Percentiles rank a stretch among this genome's conserved stretches.
These are phyloP conservation scores for Porites lutea DNA, from an alignment of 64 coral and sea anemone genomes.

Conservation along the genomic window DNA sequence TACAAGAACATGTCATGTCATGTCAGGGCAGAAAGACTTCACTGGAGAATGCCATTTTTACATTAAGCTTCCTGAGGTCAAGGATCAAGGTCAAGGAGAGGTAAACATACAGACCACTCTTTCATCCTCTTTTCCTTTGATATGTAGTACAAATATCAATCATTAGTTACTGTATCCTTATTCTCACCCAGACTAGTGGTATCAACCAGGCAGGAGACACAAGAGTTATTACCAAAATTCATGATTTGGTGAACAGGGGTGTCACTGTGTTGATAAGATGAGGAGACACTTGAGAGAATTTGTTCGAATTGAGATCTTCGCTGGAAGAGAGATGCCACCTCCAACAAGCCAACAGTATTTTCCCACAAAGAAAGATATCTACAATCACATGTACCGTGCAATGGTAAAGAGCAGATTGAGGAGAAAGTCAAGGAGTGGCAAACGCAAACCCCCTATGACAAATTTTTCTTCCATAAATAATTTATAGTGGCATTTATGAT, in stretches of 20 bases:
- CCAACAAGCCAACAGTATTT: constrained; percentile 30
- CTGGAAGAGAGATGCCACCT: constrained; percentile 59
- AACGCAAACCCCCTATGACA: constrained; percentile 59
- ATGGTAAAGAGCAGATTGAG: constrained; percentile 66
- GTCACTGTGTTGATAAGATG: constrained; percentile 59
- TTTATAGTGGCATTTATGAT: constrained; percentile 1
- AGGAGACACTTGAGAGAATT: constrained; percentile 62
- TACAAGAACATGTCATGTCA: neutral
- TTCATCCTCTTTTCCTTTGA: neutral
- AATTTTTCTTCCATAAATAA: constrained; percentile 66
- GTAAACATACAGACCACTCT: neutral
- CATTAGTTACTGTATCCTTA: neutral
- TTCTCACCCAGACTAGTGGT: constrained; percentile 50
- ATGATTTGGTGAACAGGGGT: constrained; percentile 43
- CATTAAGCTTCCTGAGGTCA: constrained; percentile 53
- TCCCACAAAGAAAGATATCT: constrained; percentile 68
- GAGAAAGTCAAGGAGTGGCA: constrained; percentile 62
- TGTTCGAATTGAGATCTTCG: constrained; percentile 57
- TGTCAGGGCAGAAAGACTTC: constrained; percentile 1
- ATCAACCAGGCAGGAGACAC: constrained; percentile 58
- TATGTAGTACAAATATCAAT: neutral
- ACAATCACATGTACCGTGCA: constrained; percentile 63
- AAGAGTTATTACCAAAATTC: constrained; percentile 44
- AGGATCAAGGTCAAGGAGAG: constrained; percentile 68
- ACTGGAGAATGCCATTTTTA: constrained; percentile 43